phyloP scores from a whole-genome alignment of 2,797 vertebrate genomes.

The Cottoperca gobio region DNA sequence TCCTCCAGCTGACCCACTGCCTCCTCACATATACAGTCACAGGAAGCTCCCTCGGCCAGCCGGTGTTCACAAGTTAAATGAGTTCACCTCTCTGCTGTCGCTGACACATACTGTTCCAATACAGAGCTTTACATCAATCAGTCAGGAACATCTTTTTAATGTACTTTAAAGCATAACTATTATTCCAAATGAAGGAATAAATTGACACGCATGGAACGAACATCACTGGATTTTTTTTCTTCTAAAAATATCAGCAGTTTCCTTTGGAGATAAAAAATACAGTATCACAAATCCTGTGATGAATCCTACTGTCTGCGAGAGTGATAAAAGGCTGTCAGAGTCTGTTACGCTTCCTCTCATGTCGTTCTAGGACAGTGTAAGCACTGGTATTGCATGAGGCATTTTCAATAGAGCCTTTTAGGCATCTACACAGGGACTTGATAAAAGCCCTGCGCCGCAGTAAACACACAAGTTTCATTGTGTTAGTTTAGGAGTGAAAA shows the following conservation, averaged over 20 bases:
- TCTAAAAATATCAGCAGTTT: slow-evolving; percentile 46
- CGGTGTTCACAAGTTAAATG: slow-evolving; percentile 59
- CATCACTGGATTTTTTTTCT: slow-evolving; percentile 4
- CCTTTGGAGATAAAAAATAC: slow-evolving; percentile 28
- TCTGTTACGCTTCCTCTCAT: slow-evolving; percentile 68
- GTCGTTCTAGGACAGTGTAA: slow-evolving; percentile 64
- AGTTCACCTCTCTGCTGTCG: slow-evolving; percentile 30
- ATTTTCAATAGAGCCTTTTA: slow-evolving; percentile 69
- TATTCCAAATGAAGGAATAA: slow-evolving; percentile 32
- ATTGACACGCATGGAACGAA: slow-evolving; percentile 16
- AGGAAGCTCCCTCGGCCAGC: slow-evolving; percentile 80
- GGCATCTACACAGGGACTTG: slow-evolving; percentile 67
- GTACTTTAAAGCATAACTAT: slow-evolving; percentile 2
- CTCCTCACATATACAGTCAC: slow-evolving; percentile 77
- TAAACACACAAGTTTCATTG: slow-evolving; percentile 70
- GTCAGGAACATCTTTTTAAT: slow-evolving; percentile 19
- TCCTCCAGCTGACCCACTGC: slow-evolving; percentile 81
- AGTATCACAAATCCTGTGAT: slow-evolving; percentile 39
- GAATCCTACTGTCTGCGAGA: slow-evolving; percentile 31
- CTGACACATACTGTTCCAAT: slow-evolving; percentile 45
- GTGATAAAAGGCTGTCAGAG: slow-evolving; percentile 58
- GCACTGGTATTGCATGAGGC: slow-evolving; percentile 50
- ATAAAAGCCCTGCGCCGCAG: slow-evolving; percentile 71
- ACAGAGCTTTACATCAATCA: slow-evolving; percentile 37
- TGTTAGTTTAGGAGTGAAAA: slow-evolving; percentile 72